These are phyloP conservation scores for Gallinago jamesoni DNA, from an alignment of 2,113 vertebrate genomes.

Conservation along the genomic window DNA sequence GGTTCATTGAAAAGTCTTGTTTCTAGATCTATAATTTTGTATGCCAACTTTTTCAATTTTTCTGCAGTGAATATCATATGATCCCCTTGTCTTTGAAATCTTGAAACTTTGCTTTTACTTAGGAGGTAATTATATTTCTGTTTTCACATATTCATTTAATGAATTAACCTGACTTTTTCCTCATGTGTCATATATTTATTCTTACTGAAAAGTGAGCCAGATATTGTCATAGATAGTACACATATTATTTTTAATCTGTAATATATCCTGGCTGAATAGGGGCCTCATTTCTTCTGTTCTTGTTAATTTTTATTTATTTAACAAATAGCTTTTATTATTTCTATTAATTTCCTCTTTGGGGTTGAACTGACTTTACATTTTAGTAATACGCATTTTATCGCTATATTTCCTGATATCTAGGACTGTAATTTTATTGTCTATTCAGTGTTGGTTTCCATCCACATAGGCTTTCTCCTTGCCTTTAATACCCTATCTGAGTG, in stretches of 20 bases:
- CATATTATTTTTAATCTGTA: background rate
- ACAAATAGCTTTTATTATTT: background rate
- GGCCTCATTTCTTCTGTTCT: background rate
- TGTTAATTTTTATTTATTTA: background rate
- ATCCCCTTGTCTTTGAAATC: background rate
- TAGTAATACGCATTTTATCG: background rate
- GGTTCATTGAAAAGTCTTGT: background rate
- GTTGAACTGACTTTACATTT: background rate
- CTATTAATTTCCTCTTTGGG: background rate
- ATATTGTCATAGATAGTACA: background rate
- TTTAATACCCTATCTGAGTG: background rate
- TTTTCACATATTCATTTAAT: background rate
- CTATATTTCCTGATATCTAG: background rate
- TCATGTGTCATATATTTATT: background rate
- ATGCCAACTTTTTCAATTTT: background rate
- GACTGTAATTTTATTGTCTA: background rate
- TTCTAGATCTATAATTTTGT: background rate
- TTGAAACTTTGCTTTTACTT: background rate
- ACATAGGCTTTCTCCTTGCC: background rate
- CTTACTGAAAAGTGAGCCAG: background rate
- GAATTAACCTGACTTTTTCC: background rate
- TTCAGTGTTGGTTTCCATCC: background rate
- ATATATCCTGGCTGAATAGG: background rate
- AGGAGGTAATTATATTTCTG: background rate
- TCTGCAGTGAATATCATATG: rapidly evolving